These are phyloP conservation scores for Hozukius guyotensis DNA, from an alignment of 2,797 vertebrate species.

Conservation along the genomic window DNA sequence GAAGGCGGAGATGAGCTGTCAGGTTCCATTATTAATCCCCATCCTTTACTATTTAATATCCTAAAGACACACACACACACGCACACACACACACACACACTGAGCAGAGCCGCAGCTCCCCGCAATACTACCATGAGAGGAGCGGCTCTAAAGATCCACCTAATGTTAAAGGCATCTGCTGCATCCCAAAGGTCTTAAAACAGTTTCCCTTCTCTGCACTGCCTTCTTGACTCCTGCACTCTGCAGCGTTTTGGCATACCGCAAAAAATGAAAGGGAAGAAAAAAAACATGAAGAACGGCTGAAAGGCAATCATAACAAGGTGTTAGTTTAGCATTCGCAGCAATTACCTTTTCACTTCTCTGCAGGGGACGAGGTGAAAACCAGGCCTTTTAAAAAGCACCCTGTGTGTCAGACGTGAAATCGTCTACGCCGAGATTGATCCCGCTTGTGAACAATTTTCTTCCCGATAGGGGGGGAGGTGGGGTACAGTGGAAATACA, in stretches of 20 bases:
- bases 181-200: constrained; percentile 61
- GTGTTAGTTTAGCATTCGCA: constrained; percentile 59
- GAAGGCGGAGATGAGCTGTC: constrained; percentile 83
- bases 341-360: constrained; percentile 66
- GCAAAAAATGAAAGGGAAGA: background rate
- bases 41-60: constrained; percentile 84
- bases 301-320: constrained; percentile 69
- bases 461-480: background rate
- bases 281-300: constrained; percentile 13
- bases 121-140: constrained; percentile 47
- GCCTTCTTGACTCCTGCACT: constrained; percentile 29
- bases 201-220: constrained; percentile 38
- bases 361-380: constrained; percentile 61
- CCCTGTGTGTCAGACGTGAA: constrained; percentile 34
- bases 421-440: constrained; percentile 44
- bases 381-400: constrained; percentile 47
- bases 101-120: constrained; percentile 60
- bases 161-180: constrained; percentile 63
- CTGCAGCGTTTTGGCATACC: constrained; percentile 30
- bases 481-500: background rate
- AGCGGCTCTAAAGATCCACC: constrained; percentile 52
- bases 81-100: constrained; percentile 46
- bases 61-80: constrained; percentile 57
- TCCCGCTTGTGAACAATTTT: constrained; percentile 32
- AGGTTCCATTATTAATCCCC: constrained; percentile 83